Base-by-base conservation (phyloP, 2,888 invertebrate species). In the Agriopis leucophaearia region DNA sequence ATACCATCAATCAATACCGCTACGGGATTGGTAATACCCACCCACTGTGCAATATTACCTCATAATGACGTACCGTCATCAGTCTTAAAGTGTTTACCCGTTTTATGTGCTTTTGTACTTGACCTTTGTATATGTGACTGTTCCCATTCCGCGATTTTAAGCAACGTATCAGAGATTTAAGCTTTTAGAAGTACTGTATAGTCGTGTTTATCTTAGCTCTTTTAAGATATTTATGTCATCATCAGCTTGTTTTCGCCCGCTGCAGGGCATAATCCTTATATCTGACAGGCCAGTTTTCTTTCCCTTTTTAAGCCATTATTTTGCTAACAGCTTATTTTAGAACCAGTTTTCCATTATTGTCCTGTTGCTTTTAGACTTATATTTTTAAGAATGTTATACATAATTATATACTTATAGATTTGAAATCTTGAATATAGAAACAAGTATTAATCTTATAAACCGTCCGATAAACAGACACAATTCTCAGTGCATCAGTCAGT, bases 1-100 rank as follows among this genome's bases (percentile, higher is more conserved):
- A 90, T 88, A 85, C 88, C 85, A 91, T 91, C 89, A 88, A 90
- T 90, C 90, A 88, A 87, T 85, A 80, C 58, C 63, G 86, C 85
- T 82, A 79, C 86, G 81, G 84, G 77, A 81, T 85, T 84, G 56
- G 68, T 60, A 64, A 81, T 79, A 80, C 81, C 84, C 84, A 74
- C 73, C 73, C 73, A 71, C 73, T 72, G 73, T 61, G 70, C 69
- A 64, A 52, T 54, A 73, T 73, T 75, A 74, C 74, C 71, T 72
- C 72, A 75, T 68, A 68, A 69, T 70, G 68, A 69, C 70, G 66
- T 66, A 61, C 62, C 67, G 47, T 75, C 74, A 69, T 71, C 68
- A 69, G 57, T 63, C 59, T 54, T 68, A 51, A 69, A 67, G 69
- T 73, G 71, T 70, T 74, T 74, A 71, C 71, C 70, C 61, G 51